These are phyloP conservation scores for Branchipolynoe longqiensis DNA, from an alignment of 2,888 invertebrate genomes.

Conservation along the genomic window DNA sequence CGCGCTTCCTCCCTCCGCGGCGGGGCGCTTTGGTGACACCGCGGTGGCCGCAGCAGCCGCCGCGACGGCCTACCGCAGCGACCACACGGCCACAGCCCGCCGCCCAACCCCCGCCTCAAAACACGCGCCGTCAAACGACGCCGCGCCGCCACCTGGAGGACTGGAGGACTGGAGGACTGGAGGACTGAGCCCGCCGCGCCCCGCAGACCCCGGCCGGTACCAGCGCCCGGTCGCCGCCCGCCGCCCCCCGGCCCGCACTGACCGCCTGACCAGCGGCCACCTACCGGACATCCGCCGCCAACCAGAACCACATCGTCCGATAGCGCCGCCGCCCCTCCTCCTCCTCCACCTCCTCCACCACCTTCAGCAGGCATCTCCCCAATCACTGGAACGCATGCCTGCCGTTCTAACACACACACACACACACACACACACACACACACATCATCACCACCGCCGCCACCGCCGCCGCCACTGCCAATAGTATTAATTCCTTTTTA, in stretches of 20 bases:
- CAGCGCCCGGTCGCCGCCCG: background rate
- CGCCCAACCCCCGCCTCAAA: constrained; percentile 34
- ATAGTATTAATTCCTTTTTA: background rate
- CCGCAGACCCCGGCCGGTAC: too few relatives aligned
- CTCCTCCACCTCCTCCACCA: background rate
- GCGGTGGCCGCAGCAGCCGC: constrained; percentile 54
- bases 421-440: too few relatives aligned
- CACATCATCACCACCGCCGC: background rate
- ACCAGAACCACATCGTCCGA: background rate
- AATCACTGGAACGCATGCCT: too few relatives aligned
- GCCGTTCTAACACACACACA: too few relatives aligned
- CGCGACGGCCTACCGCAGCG: constrained; percentile 56
- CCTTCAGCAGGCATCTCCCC: background rate
- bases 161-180: too few relatives aligned
- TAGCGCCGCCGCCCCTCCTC: background rate
- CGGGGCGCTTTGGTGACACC: constrained; percentile 54
- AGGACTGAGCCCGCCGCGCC: constrained; percentile 26
- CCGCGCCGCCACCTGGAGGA: constrained; percentile 44
- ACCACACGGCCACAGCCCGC: constrained; percentile 48
- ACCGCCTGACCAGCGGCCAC: background rate
- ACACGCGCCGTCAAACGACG: constrained; percentile 51
- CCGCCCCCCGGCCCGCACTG: background rate
- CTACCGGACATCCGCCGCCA: background rate
- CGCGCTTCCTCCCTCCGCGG: constrained; percentile 22
- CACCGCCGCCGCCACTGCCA: background rate